Evolutionary conservation across 1,140 invertebrate genomes (phyloP), one percentile per base, ranked within the genome.

Genomic region (Drosophila baimaii): DNA sequence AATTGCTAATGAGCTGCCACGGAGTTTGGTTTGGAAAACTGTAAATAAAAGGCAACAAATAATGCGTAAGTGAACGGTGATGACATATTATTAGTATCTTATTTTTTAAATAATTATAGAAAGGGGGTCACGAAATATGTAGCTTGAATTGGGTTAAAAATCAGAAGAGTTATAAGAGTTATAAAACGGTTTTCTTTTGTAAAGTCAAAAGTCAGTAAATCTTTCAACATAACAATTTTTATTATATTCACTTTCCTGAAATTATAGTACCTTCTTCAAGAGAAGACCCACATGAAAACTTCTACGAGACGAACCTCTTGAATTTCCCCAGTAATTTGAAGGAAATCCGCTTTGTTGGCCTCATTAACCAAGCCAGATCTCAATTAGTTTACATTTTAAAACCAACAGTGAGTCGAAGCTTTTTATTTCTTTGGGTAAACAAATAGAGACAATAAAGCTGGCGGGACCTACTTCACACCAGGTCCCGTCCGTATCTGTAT

Each of bases 301-400:
- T 43, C 19, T 6, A 2, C 19, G 8, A 5, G 41, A 2, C 10
- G 19, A 17, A 21, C 4, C 8, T 41, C 21, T 27, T 23, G 2
- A 41, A 55, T 39, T 58, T 31, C n/a, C 3, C 17, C 7, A 4
- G 5, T 23, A 64, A 23, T 15, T 47, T 29, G 3, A n/a, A 66
- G 33, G 33, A 66, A 66, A 66, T 68, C 61, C 19, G 44, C 27
- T 68, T 68, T 51, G 19, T 21, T 46, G 68, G 10, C 65, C 51
- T 21, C 33, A 57, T 57, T 25, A 37, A 27, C 31, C 13, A 7
- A 23, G 29, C 19, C 51, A 10, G 31, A 41, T 23, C 27, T 25
- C 52, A 69, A 69, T 66, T 66, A 69, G 61, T 69, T 69, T 43
- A 66, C 44, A 54, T 46, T 47, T 69, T 35, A 52, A 66, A 52